Percentiles rank a stretch among this genome's conserved stretches.
phyloP scores from a whole-genome alignment of 2,113 vertebrate genomes.

The Scophthalmus maximus region DNA sequence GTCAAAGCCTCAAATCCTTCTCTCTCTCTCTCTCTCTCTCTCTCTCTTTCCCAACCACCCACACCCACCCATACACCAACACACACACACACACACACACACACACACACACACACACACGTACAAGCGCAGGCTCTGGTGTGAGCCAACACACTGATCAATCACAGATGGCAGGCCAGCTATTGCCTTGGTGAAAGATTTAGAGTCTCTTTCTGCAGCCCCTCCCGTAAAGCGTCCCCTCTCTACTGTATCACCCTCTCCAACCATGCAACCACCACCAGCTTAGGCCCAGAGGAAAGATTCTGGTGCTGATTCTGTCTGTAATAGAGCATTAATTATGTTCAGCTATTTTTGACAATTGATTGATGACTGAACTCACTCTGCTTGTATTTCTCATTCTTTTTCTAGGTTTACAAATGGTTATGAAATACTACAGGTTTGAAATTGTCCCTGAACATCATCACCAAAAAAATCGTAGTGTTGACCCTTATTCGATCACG shows the following conservation, averaged over 20 bases:
- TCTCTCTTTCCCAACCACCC: conserved; percentile 27
- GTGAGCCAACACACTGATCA: conserved; percentile 76
- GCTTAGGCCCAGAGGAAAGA: conserved; percentile 7
- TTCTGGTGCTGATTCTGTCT: not conserved
- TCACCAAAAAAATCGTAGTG: not conserved
- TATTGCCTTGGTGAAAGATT: conserved; percentile 65
- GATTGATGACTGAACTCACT: not conserved
- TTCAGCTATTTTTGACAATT: not conserved
- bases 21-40: conserved; percentile 7
- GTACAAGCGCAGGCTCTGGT: conserved; percentile 45
- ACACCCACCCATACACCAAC: conserved; percentile 66
- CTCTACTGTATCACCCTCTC: conserved; percentile 21
- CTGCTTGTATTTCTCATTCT: not conserved
- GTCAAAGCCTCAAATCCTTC: conserved; percentile 66
- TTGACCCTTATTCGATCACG: not conserved
- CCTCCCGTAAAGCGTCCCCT: conserved; percentile 47
- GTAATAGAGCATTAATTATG: not conserved
- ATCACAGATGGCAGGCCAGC: conserved; percentile 80
- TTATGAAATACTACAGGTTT: not conserved
- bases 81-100: conserved; percentile 50
- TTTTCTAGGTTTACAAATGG: not conserved
- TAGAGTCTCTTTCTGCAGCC: conserved; percentile 28
- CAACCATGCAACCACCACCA: conserved; percentile 35
- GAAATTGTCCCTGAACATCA: not conserved
- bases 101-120: conserved; percentile 66